Percentiles rank a stretch among this genome's conserved stretches.
Conservation (phyloP, 2,797 vertebrate genomes). For the Knipowitschia caucasica region DNA sequence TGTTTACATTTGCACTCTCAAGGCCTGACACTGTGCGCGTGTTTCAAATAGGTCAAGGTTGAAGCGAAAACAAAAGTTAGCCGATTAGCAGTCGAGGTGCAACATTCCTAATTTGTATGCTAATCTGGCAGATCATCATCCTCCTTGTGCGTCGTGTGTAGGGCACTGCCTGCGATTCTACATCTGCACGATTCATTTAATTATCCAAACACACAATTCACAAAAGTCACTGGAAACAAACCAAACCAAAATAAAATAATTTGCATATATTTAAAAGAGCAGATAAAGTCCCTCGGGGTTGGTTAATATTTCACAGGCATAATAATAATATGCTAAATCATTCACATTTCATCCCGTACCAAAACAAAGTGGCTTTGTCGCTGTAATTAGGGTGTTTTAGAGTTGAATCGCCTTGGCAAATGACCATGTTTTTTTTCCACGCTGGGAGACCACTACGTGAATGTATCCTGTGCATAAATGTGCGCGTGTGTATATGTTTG, state of each 20-base stretch:
- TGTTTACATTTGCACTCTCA: slow-evolving; percentile 63
- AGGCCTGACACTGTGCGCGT: slow-evolving; percentile 51
- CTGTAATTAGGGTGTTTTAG: slow-evolving; percentile 77
- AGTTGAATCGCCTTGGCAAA: slow-evolving; percentile 77
- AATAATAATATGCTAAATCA: slow-evolving; percentile 82
- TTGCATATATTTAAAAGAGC: slow-evolving; percentile 81
- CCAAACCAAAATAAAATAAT: slow-evolving; percentile 79
- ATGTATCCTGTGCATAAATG: slow-evolving; percentile 40
- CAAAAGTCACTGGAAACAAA: slow-evolving; percentile 78
- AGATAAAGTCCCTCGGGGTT: slow-evolving; percentile 74
- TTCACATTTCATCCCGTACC: slow-evolving; percentile 75
- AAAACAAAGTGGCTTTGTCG: slow-evolving; percentile 78
- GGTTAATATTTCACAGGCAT: slow-evolving; percentile 80
- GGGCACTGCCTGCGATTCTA: slow-evolving; percentile 64
- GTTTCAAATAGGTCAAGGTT: slow-evolving; percentile 77
- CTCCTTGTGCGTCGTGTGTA: slow-evolving; percentile 24
- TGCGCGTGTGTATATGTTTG: slow-evolving; percentile 28
- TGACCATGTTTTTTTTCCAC: slow-evolving; percentile 75
- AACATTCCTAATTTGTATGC: slow-evolving; percentile 74
- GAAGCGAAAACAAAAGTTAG: slow-evolving; percentile 73
- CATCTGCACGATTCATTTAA: slow-evolving; percentile 75
- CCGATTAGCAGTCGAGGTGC: slow-evolving; percentile 82
- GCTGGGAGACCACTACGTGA: slow-evolving; percentile 63
- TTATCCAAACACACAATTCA: slow-evolving; percentile 77
- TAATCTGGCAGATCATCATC: slow-evolving; percentile 67